Conservation (phyloP, 2,888 invertebrate species). For the Choreutis nemorana region DNA sequence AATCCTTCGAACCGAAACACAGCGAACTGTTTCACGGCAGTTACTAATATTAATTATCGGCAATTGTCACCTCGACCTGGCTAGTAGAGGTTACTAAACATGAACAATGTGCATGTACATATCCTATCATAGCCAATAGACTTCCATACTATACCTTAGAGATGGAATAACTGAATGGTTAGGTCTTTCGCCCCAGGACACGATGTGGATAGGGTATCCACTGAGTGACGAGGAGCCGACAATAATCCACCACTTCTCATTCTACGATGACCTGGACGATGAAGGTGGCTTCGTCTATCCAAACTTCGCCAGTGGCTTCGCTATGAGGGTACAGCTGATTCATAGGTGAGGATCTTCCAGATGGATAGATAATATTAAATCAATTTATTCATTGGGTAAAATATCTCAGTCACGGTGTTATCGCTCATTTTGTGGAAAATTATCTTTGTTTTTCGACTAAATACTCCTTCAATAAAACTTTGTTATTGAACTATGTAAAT, state of each 20-base stretch:
- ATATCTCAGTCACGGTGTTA: no score
- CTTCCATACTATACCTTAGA: no score
- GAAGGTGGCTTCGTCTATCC: constrained; percentile 82
- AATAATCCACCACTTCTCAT: constrained; percentile 91
- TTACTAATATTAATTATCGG: no score
- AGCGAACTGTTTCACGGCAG: no score
- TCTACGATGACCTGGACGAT: constrained; percentile 69
- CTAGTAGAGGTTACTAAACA: no score
- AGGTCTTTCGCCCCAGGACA: no score
- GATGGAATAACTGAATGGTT: no score
- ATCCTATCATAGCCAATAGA: no score
- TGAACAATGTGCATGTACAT: no score
- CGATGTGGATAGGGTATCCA: constrained; percentile 77
- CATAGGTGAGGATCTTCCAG: constrained; percentile 63
- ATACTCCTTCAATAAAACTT: not conserved
- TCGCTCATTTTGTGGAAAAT: not conserved
- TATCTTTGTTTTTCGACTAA: not conserved
- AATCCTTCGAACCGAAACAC: no score
- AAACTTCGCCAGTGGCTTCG: constrained; percentile 81
- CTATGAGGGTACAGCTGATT: constrained; percentile 72
- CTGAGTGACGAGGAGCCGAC: constrained; percentile 81
- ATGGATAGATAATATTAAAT: not conserved
- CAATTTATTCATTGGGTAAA: not conserved
- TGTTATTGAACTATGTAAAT: no score
- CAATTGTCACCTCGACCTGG: no score